Evolutionary conservation across 2,888 invertebrate species (phyloP), one percentile per base, ranked within the genome.

Genomic region (Cheilosia vernalis): DNA sequence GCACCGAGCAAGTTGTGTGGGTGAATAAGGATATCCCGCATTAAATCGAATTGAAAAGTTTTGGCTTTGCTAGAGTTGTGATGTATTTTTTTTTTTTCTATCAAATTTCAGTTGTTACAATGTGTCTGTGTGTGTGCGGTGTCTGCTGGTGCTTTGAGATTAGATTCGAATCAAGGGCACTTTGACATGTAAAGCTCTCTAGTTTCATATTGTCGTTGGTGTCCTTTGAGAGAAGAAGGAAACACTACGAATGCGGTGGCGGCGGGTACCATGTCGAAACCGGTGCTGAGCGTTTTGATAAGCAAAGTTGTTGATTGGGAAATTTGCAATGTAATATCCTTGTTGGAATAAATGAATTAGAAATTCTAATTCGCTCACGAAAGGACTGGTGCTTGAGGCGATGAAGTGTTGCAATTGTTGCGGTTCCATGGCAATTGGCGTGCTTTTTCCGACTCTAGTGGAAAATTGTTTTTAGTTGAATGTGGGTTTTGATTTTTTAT

Each of bases 41-140:
- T 63, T 69, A 19, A 40, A 40, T 67, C 33, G 53, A 44, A 77
- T 60, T 51, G 42, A 58, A 37, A 76, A 72, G 55, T 67, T 67
- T 58, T n/a, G 15, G 37, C 44, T 17, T 67, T 44, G 56, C 2
- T 19, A 30, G 33, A 55, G 73, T 37, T 42, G 61, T 15, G 10
- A 15, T 24, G 9, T 24, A 6, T 51, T 15, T 24, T 33, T 33
- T 51, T 40, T 24, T 47, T 44, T n/a, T n/a, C n/a, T 19, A 24
- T 3, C 13, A 33, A n/a, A n/a, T 27, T 33, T 30, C 15, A 30
- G 53, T 4, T 15, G 19, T 2, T 15, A 30, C 13, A 24, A 1
- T 7, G 27, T 7, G 37, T 64, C 10, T 51, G 47, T 47, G 42
- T 53, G 37, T 47, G 33, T 51, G 42, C 4, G 33, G 44, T 47